Evolutionary conservation across 2,797 vertebrate species (phyloP), one percentile per base, ranked within the genome.

Genomic region (Amphiprion clarkii): DNA sequence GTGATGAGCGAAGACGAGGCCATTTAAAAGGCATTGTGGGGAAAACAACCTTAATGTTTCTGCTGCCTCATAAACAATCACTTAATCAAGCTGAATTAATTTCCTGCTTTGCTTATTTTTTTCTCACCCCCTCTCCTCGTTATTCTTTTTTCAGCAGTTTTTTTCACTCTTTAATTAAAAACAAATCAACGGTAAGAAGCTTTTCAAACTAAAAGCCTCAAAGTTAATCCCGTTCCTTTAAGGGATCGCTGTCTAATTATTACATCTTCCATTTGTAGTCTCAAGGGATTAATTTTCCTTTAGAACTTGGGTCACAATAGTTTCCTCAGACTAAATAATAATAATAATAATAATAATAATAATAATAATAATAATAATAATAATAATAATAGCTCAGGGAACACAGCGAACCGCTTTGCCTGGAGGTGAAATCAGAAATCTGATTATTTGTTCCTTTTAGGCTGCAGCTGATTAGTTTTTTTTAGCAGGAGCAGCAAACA

Each of bases 21-120:
- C 44, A 7, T 74, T 81, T 69, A 23, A 77, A 77, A 71, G 42
- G 56, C 31, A 54, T 61, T 57, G 23, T 64, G 55, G 21, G 48
- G 16, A 10, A 76, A 81, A 82, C 31, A 59, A 65, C 33, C 66
- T 77, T 65, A 55, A 81, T 70, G 71, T 14, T 7, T 74, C 21
- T 68, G 42, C 29, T 75, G 3, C 12, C 66, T 69, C 62, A 69
- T 61, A 79, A 83, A 78, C 44, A 79, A 69, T 70, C 72, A 63
- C 57, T 65, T 76, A 58, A 74, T 84, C 64, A 74, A 33, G 78
- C 62, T 29, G 49, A 59, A 74, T 64, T 73, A 33, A 78, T 90
- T 80, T 82, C 67, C 81, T 62, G 27, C 27, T 13, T 2, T 51
- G 54, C 12, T 42, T 46, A n/a, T 63, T 67, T 63, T 67, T 68